Conservation (phyloP, 2,113 vertebrate genomes). For the Sus scrofa region T2T-Sscrofa CM000822.6:4283001-4283500, state of each 20-base stretch:
- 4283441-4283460: background rate
- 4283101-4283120: background rate
- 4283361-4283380: background rate
- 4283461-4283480: background rate
- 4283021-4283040: background rate
- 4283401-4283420: background rate
- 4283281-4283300: background rate
- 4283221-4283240: background rate
- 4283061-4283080: background rate
- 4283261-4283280: background rate
- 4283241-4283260: background rate
- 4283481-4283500: background rate
- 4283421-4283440: background rate
- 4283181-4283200: background rate
- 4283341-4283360: background rate
- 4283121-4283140: background rate
- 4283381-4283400: background rate
- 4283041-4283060: background rate
- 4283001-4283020: background rate
- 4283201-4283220: background rate
- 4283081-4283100: background rate
- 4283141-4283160: background rate
- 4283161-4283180: background rate
- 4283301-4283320: background rate
- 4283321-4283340: background rate